Conservation (phyloP, 2,888 invertebrate species). For the Clitarchus hookeri region DNA sequence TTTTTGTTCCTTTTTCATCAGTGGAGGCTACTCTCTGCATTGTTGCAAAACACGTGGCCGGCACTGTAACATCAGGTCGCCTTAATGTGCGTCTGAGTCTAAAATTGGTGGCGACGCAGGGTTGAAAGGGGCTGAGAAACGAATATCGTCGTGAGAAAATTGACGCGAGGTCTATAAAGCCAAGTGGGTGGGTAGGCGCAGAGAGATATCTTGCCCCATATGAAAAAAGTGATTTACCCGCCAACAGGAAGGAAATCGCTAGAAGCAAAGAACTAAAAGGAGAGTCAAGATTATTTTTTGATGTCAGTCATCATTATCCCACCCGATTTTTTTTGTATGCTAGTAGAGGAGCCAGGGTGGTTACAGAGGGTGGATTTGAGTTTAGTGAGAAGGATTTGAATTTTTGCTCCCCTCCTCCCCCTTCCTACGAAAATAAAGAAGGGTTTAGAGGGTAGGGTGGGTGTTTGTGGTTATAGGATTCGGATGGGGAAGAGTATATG, state of each 20-base stretch:
- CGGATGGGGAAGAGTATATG: background rate
- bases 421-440: background rate
- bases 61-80: no score
- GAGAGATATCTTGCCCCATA: background rate
- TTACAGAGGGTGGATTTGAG: background rate
- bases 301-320: slow-evolving; percentile 27
- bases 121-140: background rate
- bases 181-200: background rate
- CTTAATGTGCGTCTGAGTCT: background rate
- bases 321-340: slow-evolving; percentile 10
- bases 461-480: slow-evolving; percentile 1
- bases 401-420: background rate
- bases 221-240: background rate
- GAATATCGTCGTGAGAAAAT: background rate
- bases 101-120: slow-evolving; percentile 10
- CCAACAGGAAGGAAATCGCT: background rate
- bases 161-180: background rate
- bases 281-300: slow-evolving; percentile 25
- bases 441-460: background rate
- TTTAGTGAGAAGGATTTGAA: background rate
- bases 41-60: no score
- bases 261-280: slow-evolving; percentile 15
- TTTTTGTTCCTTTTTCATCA: no score
- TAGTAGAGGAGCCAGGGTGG: background rate
- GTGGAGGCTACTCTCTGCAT: no score